A percentile compares a stretch with the other conserved stretches of the same genome.
Conservation (phyloP, 2,888 invertebrate species). For the Teleiodes luculella region DNA sequence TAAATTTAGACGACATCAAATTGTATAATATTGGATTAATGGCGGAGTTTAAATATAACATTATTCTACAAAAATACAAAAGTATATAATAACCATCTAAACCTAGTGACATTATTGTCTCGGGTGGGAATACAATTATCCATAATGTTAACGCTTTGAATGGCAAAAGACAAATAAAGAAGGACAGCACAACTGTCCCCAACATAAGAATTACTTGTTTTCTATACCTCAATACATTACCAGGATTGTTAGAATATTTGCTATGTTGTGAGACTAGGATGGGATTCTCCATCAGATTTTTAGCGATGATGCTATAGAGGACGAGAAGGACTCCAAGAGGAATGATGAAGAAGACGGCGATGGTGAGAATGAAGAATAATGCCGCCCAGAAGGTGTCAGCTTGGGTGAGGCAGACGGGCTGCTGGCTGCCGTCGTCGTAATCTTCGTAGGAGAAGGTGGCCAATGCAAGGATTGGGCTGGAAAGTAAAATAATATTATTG, state of each 20-base stretch:
- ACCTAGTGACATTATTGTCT: slow-evolving; percentile 83
- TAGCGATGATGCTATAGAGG: slow-evolving; percentile 91
- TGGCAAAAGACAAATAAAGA: slow-evolving; percentile 93
- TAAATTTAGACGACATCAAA: slow-evolving; percentile 94
- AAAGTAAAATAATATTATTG: slow-evolving; percentile 22
- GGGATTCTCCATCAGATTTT: slow-evolving; percentile 89
- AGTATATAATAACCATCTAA: slow-evolving; percentile 90
- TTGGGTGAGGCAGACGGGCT: slow-evolving; percentile 89
- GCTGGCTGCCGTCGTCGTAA: slow-evolving; percentile 84
- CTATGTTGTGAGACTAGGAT: slow-evolving; percentile 82
- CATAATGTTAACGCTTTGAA: slow-evolving; percentile 92
- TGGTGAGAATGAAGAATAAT: slow-evolving; percentile 88
- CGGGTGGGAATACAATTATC: slow-evolving; percentile 88
- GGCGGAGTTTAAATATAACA: slow-evolving; percentile 94
- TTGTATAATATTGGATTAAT: slow-evolving; percentile 95
- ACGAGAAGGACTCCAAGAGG: slow-evolving; percentile 89
- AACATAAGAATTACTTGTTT: slow-evolving; percentile 93
- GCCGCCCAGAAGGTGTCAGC: slow-evolving; percentile 88
- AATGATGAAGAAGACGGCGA: slow-evolving; percentile 90
- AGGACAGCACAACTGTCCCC: slow-evolving; percentile 92
- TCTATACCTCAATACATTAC: slow-evolving; percentile 83
- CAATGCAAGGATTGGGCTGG: slow-evolving; percentile 91
- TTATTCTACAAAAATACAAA: slow-evolving; percentile 90
- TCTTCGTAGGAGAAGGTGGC: slow-evolving; percentile 85
- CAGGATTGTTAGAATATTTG: slow-evolving; percentile 64